Base-by-base conservation (phyloP, 2,888 invertebrate genomes). In the Ceraclea dissimilis region DNA sequence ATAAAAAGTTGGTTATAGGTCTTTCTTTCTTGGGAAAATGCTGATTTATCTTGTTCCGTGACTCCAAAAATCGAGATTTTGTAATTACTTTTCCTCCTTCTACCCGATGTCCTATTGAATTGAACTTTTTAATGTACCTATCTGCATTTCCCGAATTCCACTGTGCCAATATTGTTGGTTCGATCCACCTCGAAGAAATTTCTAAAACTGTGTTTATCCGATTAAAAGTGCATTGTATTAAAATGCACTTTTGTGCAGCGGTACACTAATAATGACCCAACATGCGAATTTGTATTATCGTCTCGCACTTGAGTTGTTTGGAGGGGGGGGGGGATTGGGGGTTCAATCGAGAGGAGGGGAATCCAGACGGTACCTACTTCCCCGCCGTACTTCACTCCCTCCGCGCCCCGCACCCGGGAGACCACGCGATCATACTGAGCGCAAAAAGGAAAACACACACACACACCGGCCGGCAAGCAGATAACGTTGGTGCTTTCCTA, bases 401-500 rank as follows among this genome's bases (percentile, higher is more conserved):
- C 22, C 52, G 18, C 31, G 33, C 20, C 57, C 54, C 39, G 44
- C 22, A 31, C 20, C 51, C 22, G 16, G 33, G 22, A 39, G 48
- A 48, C 22, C 22, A 49, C 22, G 21, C 49, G 49, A 21, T 26
- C 22, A 49, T 22, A 19, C 44, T 13, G 31, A 50, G 26, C 44
- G 54, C 49, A 39, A 39, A 54, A 54, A 54, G 49, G 54, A 54
- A 54, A 54, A 54, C 54, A 54, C 49, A 50, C 26, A 31, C 31
- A 39, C 13, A 39, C 13, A 43, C 44, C 50, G 43, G 54, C 49
- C 44, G 54, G 54, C 50, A 13, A 49, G 22, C 54, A 54, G 49
- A 49, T 54, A 54, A 54, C 54, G 49, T 26, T 6, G 26, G 4
- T 26, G 26, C 26, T 22, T 26, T 26, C 26, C 10, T 26, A 26